Evolutionary conservation across 2,797 vertebrate genomes (phyloP), one percentile per base, ranked within the genome.

Genomic region (Sebastes cheni): DNA sequence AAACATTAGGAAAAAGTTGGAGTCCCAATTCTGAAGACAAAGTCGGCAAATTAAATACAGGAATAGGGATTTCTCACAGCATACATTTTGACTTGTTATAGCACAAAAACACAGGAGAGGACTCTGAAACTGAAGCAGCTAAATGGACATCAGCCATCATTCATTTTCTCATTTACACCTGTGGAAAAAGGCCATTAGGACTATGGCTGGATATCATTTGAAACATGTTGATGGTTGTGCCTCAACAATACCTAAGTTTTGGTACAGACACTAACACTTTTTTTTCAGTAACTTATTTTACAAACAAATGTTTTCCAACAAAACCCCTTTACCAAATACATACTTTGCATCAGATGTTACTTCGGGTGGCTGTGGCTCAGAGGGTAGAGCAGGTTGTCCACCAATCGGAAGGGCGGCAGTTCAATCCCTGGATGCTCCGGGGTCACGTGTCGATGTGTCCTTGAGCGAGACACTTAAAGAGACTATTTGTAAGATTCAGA

Each of bases 241-340:
- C 34, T 52, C 1, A 62, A 18, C 3, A 7, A 46, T 20, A 46
- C 6, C 9, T 0, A 20, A 0, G 65, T 67, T 42, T 67, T 12
- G 5, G 25, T 10, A 27, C 5, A 67, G 65, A 29, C 0, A 32
- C 3, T 0, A 7, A 42, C n/a, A 54, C 12, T 1, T 54, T 27
- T n/a, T 52, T n/a, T 3, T 2, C 6, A 58, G 6, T 36, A 23
- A 54, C 4, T 9, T 36, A 4, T 36, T 69, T 55, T 25, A 60
- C 16, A 23, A 13, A 23, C n/a, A 22, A 55, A 55, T 55, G 11
- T 30, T 32, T 32, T 20, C 32, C 0, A 14, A 5, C n/a, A 64
- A 25, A 34, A 56, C 23, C n/a, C 5, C 13, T 36, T 56, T 23
- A 54, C 1, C 0, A 69, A 55, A 23, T 22, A 23, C n/a, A 60